A percentile compares a stretch with the other conserved stretches of the same genome.
These are phyloP conservation scores for Toxostoma redivivum DNA, from an alignment of 2,113 vertebrate genomes.

Conservation along the genomic window DNA sequence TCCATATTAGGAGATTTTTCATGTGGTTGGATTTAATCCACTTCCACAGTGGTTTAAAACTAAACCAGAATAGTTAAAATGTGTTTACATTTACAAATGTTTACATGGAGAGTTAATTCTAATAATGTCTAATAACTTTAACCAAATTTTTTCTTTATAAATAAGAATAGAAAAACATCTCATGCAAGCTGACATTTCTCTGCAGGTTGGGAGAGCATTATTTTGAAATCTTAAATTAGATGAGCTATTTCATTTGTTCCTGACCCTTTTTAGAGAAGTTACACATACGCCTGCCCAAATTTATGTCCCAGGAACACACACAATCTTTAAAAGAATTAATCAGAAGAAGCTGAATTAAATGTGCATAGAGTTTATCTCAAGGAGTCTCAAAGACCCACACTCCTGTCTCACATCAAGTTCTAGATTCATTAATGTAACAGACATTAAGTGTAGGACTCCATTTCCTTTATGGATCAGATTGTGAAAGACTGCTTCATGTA, in stretches of 20 bases:
- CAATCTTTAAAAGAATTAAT: neutral
- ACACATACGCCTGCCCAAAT: neutral
- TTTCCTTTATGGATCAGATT: neutral
- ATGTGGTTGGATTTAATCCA: neutral
- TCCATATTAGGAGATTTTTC: conserved; percentile 22
- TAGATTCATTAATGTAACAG: neutral
- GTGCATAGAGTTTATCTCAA: neutral
- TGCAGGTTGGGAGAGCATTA: neutral
- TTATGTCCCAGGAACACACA: neutral
- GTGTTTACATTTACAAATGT: neutral
- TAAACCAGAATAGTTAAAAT: neutral
- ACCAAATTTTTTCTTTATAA: neutral
- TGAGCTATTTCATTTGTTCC: neutral
- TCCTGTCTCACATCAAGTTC: neutral
- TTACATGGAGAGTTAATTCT: neutral
- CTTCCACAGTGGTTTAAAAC: neutral
- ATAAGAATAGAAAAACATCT: neutral
- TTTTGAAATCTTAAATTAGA: neutral
- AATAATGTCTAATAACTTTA: neutral
- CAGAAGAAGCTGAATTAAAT: neutral
- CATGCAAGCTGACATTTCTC: neutral
- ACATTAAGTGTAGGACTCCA: neutral
- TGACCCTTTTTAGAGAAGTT: neutral
- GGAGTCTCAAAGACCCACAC: neutral
- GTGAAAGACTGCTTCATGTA: neutral